Evolutionary conservation across 1,140 invertebrate species (phyloP).

Genomic region (Anastrepha ludens): DNA sequence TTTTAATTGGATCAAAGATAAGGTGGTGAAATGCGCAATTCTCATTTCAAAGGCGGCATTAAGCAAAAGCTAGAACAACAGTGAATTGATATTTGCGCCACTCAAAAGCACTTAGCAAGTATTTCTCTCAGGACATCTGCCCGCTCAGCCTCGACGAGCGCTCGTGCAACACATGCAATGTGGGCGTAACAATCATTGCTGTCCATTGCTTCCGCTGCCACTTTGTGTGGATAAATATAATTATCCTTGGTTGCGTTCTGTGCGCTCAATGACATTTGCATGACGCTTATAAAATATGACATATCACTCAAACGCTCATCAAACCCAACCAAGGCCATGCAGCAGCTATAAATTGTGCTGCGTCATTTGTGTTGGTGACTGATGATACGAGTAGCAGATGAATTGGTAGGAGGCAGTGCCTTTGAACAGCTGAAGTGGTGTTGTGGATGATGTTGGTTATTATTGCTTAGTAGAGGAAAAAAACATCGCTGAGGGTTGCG

Average conservation of each 20-base stretch:
- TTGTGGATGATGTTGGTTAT: too few species aligned
- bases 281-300: constrained; percentile 25
- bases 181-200: constrained; percentile 41
- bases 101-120: neutral
- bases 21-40: neutral
- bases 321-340: constrained; percentile 5
- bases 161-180: neutral
- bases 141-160: neutral
- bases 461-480: too few species aligned
- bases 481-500: too few species aligned
- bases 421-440: too few species aligned
- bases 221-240: neutral
- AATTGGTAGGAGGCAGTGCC: too few species aligned
- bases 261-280: constrained; percentile 26
- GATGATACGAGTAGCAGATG: too few species aligned
- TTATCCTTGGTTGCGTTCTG: constrained; percentile 2
- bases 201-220: neutral
- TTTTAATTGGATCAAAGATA: constrained; percentile 34
- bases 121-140: neutral
- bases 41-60: too few species aligned
- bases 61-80: neutral
- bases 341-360: neutral
- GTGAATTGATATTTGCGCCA: neutral
- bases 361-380: neutral
- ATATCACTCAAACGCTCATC: constrained; percentile 38